Evolutionary conservation across 2,888 invertebrate genomes (phyloP).

Genomic region (Cerastoderma edule): DNA sequence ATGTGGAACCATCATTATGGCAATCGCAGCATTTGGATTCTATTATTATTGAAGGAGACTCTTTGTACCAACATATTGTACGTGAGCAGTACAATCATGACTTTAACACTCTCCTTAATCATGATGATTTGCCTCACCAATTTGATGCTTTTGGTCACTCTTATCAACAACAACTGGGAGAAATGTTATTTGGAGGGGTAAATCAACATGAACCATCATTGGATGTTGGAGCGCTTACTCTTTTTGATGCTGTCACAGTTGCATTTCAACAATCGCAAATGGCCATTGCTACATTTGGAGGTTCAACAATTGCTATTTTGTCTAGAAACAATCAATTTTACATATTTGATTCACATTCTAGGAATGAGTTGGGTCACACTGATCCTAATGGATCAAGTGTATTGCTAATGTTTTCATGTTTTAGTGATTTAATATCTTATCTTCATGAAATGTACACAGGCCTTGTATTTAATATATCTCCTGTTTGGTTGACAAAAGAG

Average conservation of each 20-base stretch:
- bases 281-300: not conserved
- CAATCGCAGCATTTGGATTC: slow-evolving; percentile 15
- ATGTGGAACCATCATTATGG: no score
- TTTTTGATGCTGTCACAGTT: not conserved
- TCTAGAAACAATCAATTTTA: not conserved
- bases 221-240: not conserved
- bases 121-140: slow-evolving; percentile 7
- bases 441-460: not conserved
- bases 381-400: slow-evolving; percentile 7
- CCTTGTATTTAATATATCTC: not conserved
- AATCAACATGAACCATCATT: not conserved
- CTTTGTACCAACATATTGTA: not conserved
- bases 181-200: not conserved
- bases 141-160: not conserved
- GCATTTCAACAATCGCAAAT: not conserved
- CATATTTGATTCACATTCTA: slow-evolving; percentile 15
- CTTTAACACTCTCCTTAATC: not conserved
- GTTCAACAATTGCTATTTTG: not conserved
- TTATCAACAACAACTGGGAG: not conserved
- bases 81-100: not conserved
- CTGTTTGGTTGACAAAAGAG: no score
- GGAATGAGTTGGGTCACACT: not conserved
- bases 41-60: slow-evolving; percentile 13
- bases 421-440: not conserved
- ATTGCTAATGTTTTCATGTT: not conserved